phyloP scores from a whole-genome alignment of 1,140 invertebrate species.

The Oscheius sp. region DNA sequence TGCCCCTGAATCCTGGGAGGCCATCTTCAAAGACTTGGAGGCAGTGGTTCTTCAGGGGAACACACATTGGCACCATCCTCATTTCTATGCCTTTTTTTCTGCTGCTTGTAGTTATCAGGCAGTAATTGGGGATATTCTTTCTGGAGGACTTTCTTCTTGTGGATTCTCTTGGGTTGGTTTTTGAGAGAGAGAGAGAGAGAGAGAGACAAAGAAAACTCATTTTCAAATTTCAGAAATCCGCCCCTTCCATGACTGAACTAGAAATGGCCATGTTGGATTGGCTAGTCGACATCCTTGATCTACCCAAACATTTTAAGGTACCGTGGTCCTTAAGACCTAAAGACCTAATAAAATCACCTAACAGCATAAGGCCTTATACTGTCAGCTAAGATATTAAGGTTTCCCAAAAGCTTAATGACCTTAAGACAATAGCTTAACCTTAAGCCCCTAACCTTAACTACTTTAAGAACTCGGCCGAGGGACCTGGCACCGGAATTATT shows the following conservation, averaged over 20 bases:
- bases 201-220: neutral
- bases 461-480: conserved; percentile 69
- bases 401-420: neutral
- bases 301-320: conserved; percentile 68
- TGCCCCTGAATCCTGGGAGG: conserved; percentile 62
- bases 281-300: conserved; percentile 80
- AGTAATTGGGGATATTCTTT: conserved; percentile 81
- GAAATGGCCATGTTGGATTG: conserved; percentile 92
- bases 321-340: too few species aligned
- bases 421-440: neutral
- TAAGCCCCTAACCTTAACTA: conserved; percentile 66
- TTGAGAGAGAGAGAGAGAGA: neutral
- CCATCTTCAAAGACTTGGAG: conserved; percentile 67
- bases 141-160: conserved; percentile 76
- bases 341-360: too few species aligned
- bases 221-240: conserved; percentile 71
- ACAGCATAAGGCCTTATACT: too few species aligned
- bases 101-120: conserved; percentile 89
- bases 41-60: conserved; percentile 67
- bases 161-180: conserved; percentile 93
- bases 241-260: conserved; percentile 88
- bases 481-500: conserved; percentile 83
- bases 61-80: conserved; percentile 91
- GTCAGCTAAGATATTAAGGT: too few species aligned
- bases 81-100: conserved; percentile 91